phyloP scores from a whole-genome alignment of 2,797 vertebrate species.

The Phataginus tetradactyla region DNA sequence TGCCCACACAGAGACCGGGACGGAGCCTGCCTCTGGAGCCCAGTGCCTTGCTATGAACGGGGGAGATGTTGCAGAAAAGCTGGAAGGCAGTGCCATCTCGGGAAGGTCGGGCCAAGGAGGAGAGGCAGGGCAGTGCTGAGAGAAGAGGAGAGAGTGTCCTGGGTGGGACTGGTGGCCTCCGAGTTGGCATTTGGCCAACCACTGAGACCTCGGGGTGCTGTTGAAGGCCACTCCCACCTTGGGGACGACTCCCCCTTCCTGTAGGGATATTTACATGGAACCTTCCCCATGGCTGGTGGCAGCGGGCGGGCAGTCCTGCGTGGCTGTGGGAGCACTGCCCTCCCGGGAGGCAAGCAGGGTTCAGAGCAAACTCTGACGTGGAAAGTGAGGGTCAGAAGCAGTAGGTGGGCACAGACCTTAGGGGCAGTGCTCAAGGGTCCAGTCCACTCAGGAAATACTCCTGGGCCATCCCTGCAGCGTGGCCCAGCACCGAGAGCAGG shows the following conservation, averaged over 20 bases:
- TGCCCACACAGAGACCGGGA: not conserved
- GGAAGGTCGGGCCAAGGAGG: not conserved
- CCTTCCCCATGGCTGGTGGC: not conserved
- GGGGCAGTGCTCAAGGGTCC: not conserved
- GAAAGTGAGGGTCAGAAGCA: not conserved
- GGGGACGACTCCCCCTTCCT: not conserved
- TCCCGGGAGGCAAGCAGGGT: not conserved
- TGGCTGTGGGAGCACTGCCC: not conserved
- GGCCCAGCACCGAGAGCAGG: not conserved
- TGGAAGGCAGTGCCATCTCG: not conserved
- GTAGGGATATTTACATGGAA: not conserved
- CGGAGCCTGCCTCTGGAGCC: not conserved
- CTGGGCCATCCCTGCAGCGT: not conserved
- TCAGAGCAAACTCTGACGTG: not conserved
- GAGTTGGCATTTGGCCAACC: not conserved
- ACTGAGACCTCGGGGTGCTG: not conserved
- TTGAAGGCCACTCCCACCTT: not conserved
- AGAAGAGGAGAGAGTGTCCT: not conserved
- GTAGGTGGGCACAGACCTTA: not conserved
- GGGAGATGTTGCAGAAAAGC: not conserved
- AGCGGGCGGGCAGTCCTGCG: fast-evolving
- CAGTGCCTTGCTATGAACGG: not conserved
- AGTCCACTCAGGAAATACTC: not conserved
- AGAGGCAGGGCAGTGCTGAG: not conserved
- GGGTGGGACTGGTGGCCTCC: not conserved